phyloP scores from a whole-genome alignment of 2,888 invertebrate species.

The Parnassius smintheus region DNA sequence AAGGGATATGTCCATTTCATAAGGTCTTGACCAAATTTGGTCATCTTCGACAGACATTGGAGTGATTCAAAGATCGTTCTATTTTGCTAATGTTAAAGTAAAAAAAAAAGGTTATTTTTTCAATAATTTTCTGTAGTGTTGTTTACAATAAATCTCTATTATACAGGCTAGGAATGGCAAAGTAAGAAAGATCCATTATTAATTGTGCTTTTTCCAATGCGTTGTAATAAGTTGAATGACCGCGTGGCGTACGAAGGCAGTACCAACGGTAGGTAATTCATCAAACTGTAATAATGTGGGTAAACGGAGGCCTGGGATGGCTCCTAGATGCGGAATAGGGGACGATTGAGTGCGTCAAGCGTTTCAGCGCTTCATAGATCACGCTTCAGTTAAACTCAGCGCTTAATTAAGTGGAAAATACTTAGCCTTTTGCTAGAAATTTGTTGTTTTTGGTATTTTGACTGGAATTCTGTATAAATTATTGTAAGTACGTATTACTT shows the following conservation, averaged over 20 bases:
- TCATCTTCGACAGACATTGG: too few species aligned
- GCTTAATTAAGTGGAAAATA: not conserved
- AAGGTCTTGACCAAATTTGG: too few species aligned
- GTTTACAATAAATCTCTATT: conserved; percentile 1
- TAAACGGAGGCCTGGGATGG: conserved; percentile 58
- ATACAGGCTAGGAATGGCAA: conserved; percentile 9
- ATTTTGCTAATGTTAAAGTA: too few species aligned
- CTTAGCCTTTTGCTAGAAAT: not conserved
- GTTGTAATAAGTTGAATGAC: conserved; percentile 59
- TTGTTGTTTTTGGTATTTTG: too few species aligned
- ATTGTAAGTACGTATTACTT: too few species aligned
- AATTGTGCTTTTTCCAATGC: conserved; percentile 34
- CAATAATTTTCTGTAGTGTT: not conserved
- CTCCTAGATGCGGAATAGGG: conserved; percentile 60
- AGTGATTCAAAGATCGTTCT: too few species aligned
- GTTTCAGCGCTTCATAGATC: conserved; percentile 52
- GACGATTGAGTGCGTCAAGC: conserved; percentile 44
- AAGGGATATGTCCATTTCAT: too few species aligned
- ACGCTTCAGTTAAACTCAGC: conserved; percentile 10
- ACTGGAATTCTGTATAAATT: too few species aligned
- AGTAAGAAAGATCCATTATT: conserved; percentile 22
- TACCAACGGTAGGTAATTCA: conserved; percentile 55
- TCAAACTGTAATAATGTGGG: conserved; percentile 72
- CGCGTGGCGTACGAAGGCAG: conserved; percentile 40
- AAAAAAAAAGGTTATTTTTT: too few species aligned